These are phyloP conservation scores for Cossypha dichroa DNA, from an alignment of 2,797 vertebrate species.

Conservation along the genomic window DNA sequence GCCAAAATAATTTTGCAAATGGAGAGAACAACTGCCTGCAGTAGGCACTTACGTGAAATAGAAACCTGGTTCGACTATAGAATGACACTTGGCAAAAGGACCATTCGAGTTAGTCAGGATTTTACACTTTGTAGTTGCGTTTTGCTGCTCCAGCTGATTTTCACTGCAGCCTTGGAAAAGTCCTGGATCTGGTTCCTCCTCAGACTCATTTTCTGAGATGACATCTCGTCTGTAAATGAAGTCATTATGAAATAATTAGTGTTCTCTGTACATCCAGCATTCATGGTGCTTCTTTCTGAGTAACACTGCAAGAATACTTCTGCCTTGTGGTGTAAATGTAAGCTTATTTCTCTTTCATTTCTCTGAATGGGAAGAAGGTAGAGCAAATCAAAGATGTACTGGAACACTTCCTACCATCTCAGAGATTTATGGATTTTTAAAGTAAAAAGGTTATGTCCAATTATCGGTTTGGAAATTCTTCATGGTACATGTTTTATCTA, in stretches of 20 bases:
- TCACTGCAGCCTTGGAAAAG: slow-evolving; percentile 40
- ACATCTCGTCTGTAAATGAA: slow-evolving; percentile 54
- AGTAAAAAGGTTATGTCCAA: neutral
- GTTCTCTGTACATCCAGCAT: neutral
- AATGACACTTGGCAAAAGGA: slow-evolving; percentile 54
- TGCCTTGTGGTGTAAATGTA: neutral
- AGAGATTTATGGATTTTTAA: neutral
- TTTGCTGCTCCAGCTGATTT: slow-evolving; percentile 1
- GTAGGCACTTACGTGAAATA: slow-evolving; percentile 59
- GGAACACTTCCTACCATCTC: neutral
- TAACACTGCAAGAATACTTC: neutral
- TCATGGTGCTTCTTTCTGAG: neutral
- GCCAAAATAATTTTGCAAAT: neutral
- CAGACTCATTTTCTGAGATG: neutral
- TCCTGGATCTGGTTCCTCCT: slow-evolving; percentile 47
- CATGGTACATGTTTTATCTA: neutral
- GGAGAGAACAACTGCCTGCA: neutral
- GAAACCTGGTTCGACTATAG: neutral
- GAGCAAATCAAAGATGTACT: neutral
- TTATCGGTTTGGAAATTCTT: neutral
- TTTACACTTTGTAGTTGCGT: slow-evolving; percentile 13
- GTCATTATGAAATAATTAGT: neutral
- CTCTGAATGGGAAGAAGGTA: neutral
- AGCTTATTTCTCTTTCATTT: neutral
- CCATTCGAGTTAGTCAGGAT: neutral